A percentile compares a stretch with the other conserved stretches of the same genome.
These are phyloP conservation scores for Turritopsis dohrnii DNA, from an alignment of 30 jellyfish, hydroid and myxozoan species.

Conservation along the genomic window DNA sequence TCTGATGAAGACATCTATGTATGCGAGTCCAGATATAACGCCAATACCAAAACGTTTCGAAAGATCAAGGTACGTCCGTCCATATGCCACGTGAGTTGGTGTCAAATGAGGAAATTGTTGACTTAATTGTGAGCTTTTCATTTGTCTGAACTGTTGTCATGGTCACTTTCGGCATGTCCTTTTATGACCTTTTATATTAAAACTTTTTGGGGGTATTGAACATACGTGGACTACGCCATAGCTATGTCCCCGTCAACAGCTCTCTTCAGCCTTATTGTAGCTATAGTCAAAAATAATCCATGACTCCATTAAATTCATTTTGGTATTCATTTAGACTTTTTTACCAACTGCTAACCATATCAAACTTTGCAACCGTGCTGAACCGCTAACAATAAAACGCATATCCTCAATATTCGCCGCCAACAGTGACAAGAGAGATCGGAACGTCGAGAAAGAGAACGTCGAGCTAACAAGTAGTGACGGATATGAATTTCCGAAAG, in stretches of 20 bases:
- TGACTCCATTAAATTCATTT: neutral
- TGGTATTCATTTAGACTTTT: conserved; percentile 50
- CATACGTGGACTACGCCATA: too few relatives aligned
- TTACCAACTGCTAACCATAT: conserved; percentile 60
- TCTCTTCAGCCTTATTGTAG: too few relatives aligned
- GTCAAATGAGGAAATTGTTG: too few relatives aligned
- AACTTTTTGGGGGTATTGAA: too few relatives aligned
- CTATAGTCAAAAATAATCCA: neutral
- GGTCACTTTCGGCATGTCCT: too few relatives aligned
- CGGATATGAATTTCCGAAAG: conserved; percentile 31
- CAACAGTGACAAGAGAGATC: conserved; percentile 27
- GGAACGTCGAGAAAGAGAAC: neutral
- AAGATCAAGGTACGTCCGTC: conserved; percentile 91
- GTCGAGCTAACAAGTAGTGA: conserved; percentile 22
- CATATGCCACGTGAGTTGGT: too few relatives aligned
- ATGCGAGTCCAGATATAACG: conserved; percentile 85
- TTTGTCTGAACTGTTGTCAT: too few relatives aligned
- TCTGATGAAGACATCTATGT: conserved; percentile 69
- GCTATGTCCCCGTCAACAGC: too few relatives aligned
- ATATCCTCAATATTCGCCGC: conserved; percentile 74
- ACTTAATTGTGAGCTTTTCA: too few relatives aligned
- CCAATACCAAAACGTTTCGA: conserved; percentile 53
- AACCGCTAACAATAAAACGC: conserved; percentile 52
- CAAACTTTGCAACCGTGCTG: conserved; percentile 35
- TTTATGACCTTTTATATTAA: too few relatives aligned